Base-by-base conservation (phyloP, 2,797 vertebrate genomes). In the Taenioides sp. region DNA sequence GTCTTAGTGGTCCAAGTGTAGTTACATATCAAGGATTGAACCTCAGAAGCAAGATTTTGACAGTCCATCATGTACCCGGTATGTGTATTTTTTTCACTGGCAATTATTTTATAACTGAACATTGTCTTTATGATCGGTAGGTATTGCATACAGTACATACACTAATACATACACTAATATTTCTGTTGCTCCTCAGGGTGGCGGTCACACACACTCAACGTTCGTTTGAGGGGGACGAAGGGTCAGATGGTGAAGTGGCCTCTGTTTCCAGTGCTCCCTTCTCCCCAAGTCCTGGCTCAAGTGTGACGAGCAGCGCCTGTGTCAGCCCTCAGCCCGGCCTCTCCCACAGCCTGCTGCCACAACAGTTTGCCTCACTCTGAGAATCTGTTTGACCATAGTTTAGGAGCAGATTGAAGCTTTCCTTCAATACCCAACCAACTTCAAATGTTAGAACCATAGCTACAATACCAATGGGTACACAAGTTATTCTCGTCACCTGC, bases 1-100 rank as follows among this genome's bases (percentile, higher is more conserved):
- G 28, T 69, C 40, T 1, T 14, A 97, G 81, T 96, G 96, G 86
- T 95, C 87, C 69, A 88, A 86, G 77, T 62, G 69, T 14, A 86
- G 76, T 83, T 87, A 54, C 74, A 47, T 73, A 25, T 82, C 87
- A 5, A 94, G 2, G 92, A 93, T 54, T 86, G 96, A 84, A 90
- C 80, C 73, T 92, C 92, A 82, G 81, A 92, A 73, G 91, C 92
- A 4, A 75, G 94, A 0, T 80, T 84, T 22, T 9, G 83, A 77
- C 88, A 92, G 73, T 43, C 74, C 76, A 9, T 79, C 78, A 11
- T 83, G 80, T 70, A 74, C 81, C 71, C 85, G 79, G 81, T 83
- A 65, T n/a, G 27, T 17, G 22, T 23, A 14, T 65, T 17, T 3
- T 11, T 25, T 54, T 18, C 2, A 50, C 20, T 50, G 17, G 5